Base-by-base conservation (phyloP, 2,888 invertebrate species). In the Yponomeuta cagnagella region DNA sequence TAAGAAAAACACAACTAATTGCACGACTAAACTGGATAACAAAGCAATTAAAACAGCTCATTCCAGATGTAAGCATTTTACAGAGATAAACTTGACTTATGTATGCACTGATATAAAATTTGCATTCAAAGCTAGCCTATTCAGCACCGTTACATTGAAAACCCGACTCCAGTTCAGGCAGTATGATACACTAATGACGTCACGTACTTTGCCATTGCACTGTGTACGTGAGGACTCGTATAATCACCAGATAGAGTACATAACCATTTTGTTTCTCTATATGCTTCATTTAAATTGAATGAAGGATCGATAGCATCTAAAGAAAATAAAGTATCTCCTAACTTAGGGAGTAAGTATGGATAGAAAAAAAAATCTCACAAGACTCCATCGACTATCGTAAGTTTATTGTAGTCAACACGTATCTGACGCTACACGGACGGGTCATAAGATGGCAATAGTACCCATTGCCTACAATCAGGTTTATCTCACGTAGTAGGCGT, bases 101-200 rank as follows among this genome's bases (percentile, higher is more conserved):
- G 15, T 15, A 58, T 58, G 52, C 52, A 58, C 52, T 43, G 43
- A 43, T 43, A 43, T 43, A 43, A 43, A 43, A 58, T 58, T 58
- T 58, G 52, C 52, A 58, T 58, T 58, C 52, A 58, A 58, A 58
- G 52, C 52, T 58, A 58, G 12, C 52, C 52, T 58, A 58, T 58
- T 58, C 52, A 58, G 12, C 15, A 58, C 52, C 52, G 52, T 58
- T 58, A 58, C 15, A 58, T 58, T 58, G 52, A 15, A 43, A 43
- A 58, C 15, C 15, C 52, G 52, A 58, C 52, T 58, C 52, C 15
- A 58, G 52, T 58, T 58, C 52, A 58, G 52, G 52, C 52, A 15
- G 52, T 58, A 58, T 58, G 52, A 58, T 58, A 58, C 52, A 58
- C 52, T 58, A 58, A 58, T 58, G 52, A 58, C 52, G 52, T 58